Conservation (phyloP, 92 coral and sea anemone genomes). For the Blastomussa wellsi region DNA sequence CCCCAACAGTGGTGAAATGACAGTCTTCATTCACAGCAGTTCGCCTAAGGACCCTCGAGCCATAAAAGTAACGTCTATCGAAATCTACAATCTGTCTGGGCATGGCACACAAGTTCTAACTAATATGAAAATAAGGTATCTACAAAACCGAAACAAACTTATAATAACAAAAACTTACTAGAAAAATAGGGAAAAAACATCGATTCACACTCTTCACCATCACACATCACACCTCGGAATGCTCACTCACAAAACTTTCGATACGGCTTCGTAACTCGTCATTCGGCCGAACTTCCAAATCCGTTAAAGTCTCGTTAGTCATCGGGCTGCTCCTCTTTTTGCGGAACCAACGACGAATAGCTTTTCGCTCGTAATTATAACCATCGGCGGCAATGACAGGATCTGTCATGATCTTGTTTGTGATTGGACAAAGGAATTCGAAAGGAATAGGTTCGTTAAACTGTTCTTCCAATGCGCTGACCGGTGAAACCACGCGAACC, state of each 20-base stretch:
- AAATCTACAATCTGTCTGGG: not conserved
- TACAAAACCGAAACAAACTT: not conserved
- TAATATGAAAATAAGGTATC: not conserved
- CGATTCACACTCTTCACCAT: not conserved
- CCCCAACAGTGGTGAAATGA: not conserved
- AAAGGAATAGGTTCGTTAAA: conserved; percentile 77
- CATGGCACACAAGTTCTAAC: not conserved
- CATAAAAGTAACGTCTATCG: no score
- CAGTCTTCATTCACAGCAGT: not conserved
- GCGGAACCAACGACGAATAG: conserved; percentile 80
- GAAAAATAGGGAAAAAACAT: not conserved
- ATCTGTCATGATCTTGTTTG: conserved; percentile 75
- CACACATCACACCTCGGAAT: conserved; percentile 38
- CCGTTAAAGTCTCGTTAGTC: conserved; percentile 77
- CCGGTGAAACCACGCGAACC: conserved; percentile 56
- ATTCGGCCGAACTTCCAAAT: conserved; percentile 60
- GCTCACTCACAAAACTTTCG: conserved; percentile 56
- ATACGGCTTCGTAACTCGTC: conserved; percentile 73
- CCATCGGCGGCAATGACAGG: conserved; percentile 86
- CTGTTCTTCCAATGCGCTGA: conserved; percentile 29
- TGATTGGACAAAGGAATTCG: conserved; percentile 84
- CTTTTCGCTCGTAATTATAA: conserved; percentile 76
- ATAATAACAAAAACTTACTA: not conserved
- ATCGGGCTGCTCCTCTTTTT: conserved; percentile 78
- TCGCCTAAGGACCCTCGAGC: no score